phyloP scores from a whole-genome alignment of 2,797 vertebrate species.

The Enteromius thamalakanensis region DNA sequence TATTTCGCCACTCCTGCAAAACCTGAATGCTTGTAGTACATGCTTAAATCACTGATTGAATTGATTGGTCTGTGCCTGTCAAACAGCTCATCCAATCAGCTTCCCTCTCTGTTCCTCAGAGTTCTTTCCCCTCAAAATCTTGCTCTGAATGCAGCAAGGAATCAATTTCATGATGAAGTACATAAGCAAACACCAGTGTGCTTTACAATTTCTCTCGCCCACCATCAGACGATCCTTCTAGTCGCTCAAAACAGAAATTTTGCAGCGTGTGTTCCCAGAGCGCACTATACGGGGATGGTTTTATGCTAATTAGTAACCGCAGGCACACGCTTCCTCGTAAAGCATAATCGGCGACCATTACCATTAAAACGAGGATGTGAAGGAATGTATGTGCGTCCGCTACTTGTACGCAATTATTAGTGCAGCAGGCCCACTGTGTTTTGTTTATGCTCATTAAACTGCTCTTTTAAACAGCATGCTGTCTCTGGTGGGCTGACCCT shows the following conservation, averaged over 20 bases:
- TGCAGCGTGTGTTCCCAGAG: not conserved
- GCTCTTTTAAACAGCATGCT: constrained; percentile 35
- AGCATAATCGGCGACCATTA: constrained; percentile 33
- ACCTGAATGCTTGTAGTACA: constrained; percentile 14
- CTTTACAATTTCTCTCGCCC: not conserved
- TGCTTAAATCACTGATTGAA: constrained; percentile 31
- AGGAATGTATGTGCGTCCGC: not conserved
- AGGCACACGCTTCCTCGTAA: not conserved
- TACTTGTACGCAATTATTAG: constrained; percentile 29
- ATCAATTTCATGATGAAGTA: constrained; percentile 12
- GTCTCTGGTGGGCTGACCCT: constrained; percentile 26
- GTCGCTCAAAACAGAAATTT: not conserved
- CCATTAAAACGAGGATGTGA: constrained; percentile 2
- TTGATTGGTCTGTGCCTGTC: constrained; percentile 27
- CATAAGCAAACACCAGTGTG: not conserved
- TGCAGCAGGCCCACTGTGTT: constrained; percentile 24
- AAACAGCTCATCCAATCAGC: constrained; percentile 20
- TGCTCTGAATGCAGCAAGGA: not conserved
- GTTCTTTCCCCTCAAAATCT: not conserved
- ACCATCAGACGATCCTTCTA: not conserved
- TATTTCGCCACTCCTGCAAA: not conserved
- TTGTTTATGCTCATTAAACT: constrained; percentile 39
- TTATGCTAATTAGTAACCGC: constrained; percentile 14
- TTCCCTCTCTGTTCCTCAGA: not conserved
- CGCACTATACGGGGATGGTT: not conserved